Base-by-base conservation (phyloP, 2,888 invertebrate species). In the Dicyrtomina minuta region DNA sequence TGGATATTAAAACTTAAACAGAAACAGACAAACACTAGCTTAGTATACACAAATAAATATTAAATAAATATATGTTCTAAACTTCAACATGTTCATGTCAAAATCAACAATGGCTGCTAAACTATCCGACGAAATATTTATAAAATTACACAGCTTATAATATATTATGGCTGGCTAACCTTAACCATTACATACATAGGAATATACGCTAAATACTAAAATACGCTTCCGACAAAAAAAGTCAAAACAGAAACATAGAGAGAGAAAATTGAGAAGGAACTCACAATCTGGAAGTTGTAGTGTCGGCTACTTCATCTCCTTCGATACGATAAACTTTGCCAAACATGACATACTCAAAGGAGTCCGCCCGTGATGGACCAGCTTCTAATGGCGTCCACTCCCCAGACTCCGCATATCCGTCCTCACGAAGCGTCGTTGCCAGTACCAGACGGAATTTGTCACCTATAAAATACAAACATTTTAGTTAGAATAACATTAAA, bases 331-430 rank as follows among this genome's bases (percentile, higher is more conserved):
- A 96, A 76, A 96, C 91, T 83, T 95, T 95, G 20, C 99, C 99
- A 77, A 92, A 95, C 98, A 99, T 99, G 60, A 99, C 97, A 84
- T 99, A 99, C 82, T 99, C 98, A 81, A 98, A 99, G 80, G 94
- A 93, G 82, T 97, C 96, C 0, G 97, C 96, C 61, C 96, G 86
- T 17, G 93, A 92, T 60, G 92, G 90, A 15, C 79, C 80, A n/a
- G 88, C 88, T 77, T 93, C 92, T 72, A 83, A 82, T 1, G 94
- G 93, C 82, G 94, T 94, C 88, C 92, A 99, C 81, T 98, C 98
- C 0, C 93, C 94, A 66, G 92, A 91, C 80, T 98, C 98, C 0
- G 94, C 93, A 80, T 93, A 94, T 0, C 98, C 98, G 80, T 98
- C 97, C 82, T 99, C 98, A 61, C 96, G 87, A 53, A 99, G 84